Conservation (phyloP, 2,797 vertebrate genomes). For the Sebastes steindachneri region DNA sequence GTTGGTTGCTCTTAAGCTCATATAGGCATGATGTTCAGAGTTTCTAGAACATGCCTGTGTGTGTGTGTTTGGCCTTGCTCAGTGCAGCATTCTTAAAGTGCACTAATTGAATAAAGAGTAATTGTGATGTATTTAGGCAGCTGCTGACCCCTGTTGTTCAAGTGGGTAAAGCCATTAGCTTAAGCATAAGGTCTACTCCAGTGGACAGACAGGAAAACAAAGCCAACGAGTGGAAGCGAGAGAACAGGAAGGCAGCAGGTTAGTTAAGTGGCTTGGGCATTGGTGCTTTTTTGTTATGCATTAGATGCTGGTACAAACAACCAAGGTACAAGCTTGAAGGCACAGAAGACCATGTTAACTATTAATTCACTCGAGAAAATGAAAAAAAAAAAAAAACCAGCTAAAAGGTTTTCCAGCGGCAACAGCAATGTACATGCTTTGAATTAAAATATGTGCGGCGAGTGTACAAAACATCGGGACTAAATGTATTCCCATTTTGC, state of each 20-base stretch:
- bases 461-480: not conserved
- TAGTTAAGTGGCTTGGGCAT: slow-evolving; percentile 34
- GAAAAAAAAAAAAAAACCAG: not conserved
- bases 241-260: slow-evolving; percentile 16
- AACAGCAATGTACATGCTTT: not conserved
- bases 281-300: slow-evolving; percentile 42
- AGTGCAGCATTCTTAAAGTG: slow-evolving; percentile 27
- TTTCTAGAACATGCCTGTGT: not conserved
- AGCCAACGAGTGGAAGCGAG: not conserved
- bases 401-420: slow-evolving; percentile 21
- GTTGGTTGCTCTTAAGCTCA: not conserved
- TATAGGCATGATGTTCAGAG: not conserved
- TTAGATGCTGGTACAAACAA: slow-evolving; percentile 42
- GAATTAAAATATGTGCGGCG: not conserved
- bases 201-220: slow-evolving; percentile 32
- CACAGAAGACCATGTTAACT: slow-evolving; percentile 13
- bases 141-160: slow-evolving; percentile 70
- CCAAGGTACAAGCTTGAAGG: slow-evolving; percentile 11
- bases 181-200: slow-evolving; percentile 54
- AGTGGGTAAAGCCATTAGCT: slow-evolving; percentile 68
- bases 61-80: slow-evolving; percentile 14
- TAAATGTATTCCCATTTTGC: not conserved
- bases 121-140: slow-evolving; percentile 75
- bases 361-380: slow-evolving; percentile 26
- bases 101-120: slow-evolving; percentile 70